phyloP scores from a whole-genome alignment of 35 echinoderm and acorn worm species.

The Ptychodera flava region DNA sequence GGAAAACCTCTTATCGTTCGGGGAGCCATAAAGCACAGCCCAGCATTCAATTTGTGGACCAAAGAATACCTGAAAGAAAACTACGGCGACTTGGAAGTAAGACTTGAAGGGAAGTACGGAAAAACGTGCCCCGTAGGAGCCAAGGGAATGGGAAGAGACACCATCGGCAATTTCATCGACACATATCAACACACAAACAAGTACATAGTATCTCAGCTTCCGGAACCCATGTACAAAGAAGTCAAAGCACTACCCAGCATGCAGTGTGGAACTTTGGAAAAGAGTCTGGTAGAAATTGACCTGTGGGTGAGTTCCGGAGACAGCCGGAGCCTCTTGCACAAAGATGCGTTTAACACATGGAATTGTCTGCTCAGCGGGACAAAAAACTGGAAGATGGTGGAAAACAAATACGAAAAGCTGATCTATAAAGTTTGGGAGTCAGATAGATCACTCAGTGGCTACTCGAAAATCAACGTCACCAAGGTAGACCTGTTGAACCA shows the following conservation, averaged over 20 bases:
- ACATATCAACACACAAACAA: conserved; percentile 18
- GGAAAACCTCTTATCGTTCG: conserved; percentile 33
- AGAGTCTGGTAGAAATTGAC: conserved; percentile 58
- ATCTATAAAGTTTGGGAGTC: conserved; percentile 56
- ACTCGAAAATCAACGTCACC: conserved; percentile 63
- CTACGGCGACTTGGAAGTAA: not conserved
- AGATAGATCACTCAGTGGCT: conserved; percentile 48
- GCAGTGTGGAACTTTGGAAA: conserved; percentile 49
- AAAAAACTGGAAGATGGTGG: conserved; percentile 90
- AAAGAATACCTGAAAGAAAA: conserved; percentile 19
- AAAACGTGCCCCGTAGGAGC: conserved; percentile 36
- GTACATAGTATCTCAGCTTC: conserved; percentile 64
- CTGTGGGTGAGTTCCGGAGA: conserved; percentile 62
- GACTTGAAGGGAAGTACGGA: not conserved
- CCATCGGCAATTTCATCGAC: conserved; percentile 34
- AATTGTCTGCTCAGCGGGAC: conserved; percentile 92
- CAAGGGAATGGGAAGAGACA: conserved; percentile 59
- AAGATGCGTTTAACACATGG: conserved; percentile 86
- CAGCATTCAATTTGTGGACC: conserved; percentile 34
- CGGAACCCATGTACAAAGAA: conserved; percentile 59
- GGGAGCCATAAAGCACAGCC: conserved; percentile 29
- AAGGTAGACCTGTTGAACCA: conserved; percentile 64
- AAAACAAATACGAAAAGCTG: conserved; percentile 51
- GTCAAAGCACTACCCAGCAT: conserved; percentile 43
- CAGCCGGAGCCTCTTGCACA: conserved; percentile 48